Conservation (phyloP, 2,797 vertebrate genomes). For the Hydrocynus forskahlii region DNA sequence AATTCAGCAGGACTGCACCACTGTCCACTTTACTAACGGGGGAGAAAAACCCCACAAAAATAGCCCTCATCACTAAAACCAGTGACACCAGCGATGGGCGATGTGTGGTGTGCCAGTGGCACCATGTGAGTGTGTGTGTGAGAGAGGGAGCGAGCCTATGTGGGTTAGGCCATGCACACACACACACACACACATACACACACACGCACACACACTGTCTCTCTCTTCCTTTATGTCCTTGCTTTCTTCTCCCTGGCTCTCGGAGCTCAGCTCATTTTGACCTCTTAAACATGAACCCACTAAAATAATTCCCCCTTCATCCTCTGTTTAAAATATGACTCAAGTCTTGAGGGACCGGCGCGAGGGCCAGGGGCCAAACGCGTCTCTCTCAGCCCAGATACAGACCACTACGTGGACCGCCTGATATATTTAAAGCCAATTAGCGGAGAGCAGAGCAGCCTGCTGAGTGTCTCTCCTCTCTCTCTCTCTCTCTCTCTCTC, state of each 20-base stretch:
- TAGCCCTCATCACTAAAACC: conserved; percentile 12
- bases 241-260: conserved; percentile 44
- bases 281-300: conserved; percentile 70
- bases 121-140: no score
- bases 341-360: conserved; percentile 70
- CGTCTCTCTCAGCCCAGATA: conserved; percentile 70
- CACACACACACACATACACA: neutral
- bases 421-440: conserved; percentile 80
- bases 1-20: no score
- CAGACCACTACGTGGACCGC: conserved; percentile 72
- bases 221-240: conserved; percentile 54
- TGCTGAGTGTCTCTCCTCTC: no score
- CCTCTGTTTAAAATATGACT: conserved; percentile 76
- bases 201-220: conserved; percentile 19
- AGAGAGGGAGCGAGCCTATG: conserved; percentile 1
- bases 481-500: no score
- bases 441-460: conserved; percentile 62
- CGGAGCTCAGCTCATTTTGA: conserved; percentile 67
- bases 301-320: conserved; percentile 66
- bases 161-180: conserved; percentile 20
- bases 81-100: no score
- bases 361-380: conserved; percentile 68
- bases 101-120: no score
- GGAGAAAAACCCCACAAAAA: neutral
- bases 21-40: neutral